These are phyloP conservation scores for Anniella stebbinsi DNA, from an alignment of 2,797 vertebrate species.

Conservation along the genomic window DNA sequence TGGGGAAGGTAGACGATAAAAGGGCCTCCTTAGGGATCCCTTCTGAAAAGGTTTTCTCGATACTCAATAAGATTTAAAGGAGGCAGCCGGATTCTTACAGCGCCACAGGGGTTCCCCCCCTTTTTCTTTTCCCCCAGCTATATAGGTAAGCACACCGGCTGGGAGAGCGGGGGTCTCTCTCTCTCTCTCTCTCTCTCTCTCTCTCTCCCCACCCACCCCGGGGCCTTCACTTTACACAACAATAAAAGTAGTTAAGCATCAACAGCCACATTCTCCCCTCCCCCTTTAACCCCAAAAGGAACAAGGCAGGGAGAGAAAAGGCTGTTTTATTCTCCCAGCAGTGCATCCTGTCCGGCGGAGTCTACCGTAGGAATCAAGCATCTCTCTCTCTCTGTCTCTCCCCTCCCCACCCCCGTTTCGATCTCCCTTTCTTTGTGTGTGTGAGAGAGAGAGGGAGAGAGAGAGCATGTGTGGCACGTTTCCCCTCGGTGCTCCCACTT, in stretches of 20 bases:
- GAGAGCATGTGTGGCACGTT: not conserved
- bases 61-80: too few relatives aligned
- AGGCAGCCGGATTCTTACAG: not conserved
- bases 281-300: constrained; percentile 16
- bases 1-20: not conserved
- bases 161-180: not conserved
- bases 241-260: constrained; percentile 26
- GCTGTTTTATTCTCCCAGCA: not conserved
- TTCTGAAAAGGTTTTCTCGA: not conserved
- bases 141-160: not conserved
- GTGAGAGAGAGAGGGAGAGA: not conserved
- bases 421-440: not conserved
- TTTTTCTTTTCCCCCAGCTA: too few relatives aligned
- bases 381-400: not conserved
- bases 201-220: too few relatives aligned
- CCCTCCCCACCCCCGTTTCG: too few relatives aligned
- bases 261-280: not conserved
- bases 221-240: constrained; percentile 16
- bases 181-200: too few relatives aligned
- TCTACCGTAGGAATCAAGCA: not conserved
- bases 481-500: too few relatives aligned
- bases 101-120: too few relatives aligned
- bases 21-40: too few relatives aligned
- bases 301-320: not conserved
- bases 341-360: not conserved